These are phyloP conservation scores for Cydia splendana DNA, from an alignment of 1,140 invertebrate species.

Conservation along the genomic window DNA sequence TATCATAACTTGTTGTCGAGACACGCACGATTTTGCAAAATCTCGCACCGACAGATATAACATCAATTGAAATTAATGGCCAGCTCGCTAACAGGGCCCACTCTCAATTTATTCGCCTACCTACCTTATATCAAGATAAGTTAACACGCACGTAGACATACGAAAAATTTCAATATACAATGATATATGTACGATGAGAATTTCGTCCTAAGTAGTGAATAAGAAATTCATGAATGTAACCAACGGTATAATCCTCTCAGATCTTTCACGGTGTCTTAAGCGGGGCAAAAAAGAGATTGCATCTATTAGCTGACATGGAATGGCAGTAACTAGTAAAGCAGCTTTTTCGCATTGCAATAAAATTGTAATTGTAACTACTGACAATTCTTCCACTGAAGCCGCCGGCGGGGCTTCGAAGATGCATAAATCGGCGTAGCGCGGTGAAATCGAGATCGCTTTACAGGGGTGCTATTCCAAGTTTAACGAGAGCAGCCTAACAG, in stretches of 20 bases:
- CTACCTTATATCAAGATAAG: constrained; percentile 38
- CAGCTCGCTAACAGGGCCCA: constrained; percentile 40
- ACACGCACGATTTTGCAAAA: constrained; percentile 48
- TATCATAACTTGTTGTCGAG: constrained; percentile 36
- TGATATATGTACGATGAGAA: neutral
- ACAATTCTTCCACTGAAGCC: constrained; percentile 14
- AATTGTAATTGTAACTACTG: constrained; percentile 1
- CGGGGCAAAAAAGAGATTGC: constrained; percentile 10
- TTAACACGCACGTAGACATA: constrained; percentile 36
- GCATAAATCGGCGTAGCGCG: constrained; percentile 10
- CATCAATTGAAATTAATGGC: constrained; percentile 56
- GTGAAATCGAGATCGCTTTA: neutral
- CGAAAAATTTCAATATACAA: neutral
- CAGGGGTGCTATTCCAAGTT: neutral
- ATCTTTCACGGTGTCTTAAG: neutral
- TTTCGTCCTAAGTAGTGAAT: neutral
- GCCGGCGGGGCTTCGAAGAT: constrained; percentile 10
- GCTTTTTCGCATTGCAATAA: neutral
- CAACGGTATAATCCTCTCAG: neutral
- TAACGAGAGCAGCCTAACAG: neutral
- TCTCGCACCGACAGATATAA: constrained; percentile 45
- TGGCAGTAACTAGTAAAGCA: neutral
- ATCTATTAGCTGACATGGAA: constrained; percentile 8
- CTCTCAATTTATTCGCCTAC: constrained; percentile 27
- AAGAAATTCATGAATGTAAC: constrained; percentile 5